A percentile compares a stretch with the other conserved stretches of the same genome.
phyloP scores from a whole-genome alignment of 1,140 invertebrate species.

The Bombus confusus region DNA sequence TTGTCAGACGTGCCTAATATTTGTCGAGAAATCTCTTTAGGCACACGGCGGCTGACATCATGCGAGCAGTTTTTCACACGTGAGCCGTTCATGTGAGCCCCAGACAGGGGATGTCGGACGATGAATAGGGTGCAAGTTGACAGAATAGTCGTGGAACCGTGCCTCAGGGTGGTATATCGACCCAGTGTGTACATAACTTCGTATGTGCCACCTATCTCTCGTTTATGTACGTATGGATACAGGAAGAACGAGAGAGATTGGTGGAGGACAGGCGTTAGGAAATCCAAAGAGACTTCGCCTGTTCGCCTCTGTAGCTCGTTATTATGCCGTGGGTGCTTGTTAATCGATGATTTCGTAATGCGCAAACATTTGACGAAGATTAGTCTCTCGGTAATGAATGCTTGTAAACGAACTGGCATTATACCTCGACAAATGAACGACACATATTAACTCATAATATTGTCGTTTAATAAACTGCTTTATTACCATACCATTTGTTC shows the following conservation, averaged over 20 bases:
- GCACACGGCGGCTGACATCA: neutral
- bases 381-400: neutral
- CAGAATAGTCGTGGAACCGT: conserved; percentile 66
- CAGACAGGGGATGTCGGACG: conserved; percentile 17
- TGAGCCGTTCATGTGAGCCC: conserved; percentile 24
- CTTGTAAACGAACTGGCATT: no score
- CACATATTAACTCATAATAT: neutral
- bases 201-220: conserved; percentile 23
- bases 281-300: conserved; percentile 2
- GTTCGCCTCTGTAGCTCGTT: conserved; percentile 3
- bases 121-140: conserved; percentile 57
- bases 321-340: neutral
- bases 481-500: no score
- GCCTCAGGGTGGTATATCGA: conserved; percentile 74
- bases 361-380: neutral
- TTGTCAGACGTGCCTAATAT: neutral
- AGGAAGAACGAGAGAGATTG: conserved; percentile 25
- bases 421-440: neutral
- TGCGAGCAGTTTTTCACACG: conserved; percentile 13
- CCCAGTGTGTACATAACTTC: conserved; percentile 55
- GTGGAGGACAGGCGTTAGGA: neutral
- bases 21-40: conserved; percentile 19
- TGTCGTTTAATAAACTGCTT: neutral
- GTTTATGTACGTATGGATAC: conserved; percentile 10
- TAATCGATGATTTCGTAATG: conserved; percentile 16